phyloP scores from a whole-genome alignment of 2,888 invertebrate genomes.

The Catocala nupta region DNA sequence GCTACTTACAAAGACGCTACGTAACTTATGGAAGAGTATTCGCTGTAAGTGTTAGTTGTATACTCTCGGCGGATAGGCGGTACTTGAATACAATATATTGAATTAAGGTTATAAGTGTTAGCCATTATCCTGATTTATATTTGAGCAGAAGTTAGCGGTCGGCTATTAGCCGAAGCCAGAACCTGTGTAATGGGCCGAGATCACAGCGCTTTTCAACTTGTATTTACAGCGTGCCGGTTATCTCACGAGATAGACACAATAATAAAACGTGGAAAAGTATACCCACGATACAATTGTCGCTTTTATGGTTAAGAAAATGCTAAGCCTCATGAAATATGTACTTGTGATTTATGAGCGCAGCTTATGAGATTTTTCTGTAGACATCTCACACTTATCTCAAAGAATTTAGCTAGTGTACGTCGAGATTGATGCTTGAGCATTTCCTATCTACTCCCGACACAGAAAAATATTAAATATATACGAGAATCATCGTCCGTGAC shows the following conservation, averaged over 20 bases:
- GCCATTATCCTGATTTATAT: slow-evolving; percentile 60
- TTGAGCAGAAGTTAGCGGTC: slow-evolving; percentile 57
- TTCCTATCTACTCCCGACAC: slow-evolving; percentile 31
- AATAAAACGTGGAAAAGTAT: slow-evolving; percentile 30
- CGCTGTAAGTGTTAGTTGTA: not conserved
- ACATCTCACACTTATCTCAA: slow-evolving; percentile 45
- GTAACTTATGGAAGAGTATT: not conserved
- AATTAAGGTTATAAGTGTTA: slow-evolving; percentile 52
- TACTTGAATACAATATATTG: slow-evolving; percentile 42
- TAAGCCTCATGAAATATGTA: slow-evolving; percentile 41
- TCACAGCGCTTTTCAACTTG: slow-evolving; percentile 57
- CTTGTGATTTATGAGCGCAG: slow-evolving; percentile 45
- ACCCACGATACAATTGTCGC: slow-evolving; percentile 26
- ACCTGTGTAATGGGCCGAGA: slow-evolving; percentile 62
- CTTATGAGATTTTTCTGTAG: slow-evolving; percentile 50
- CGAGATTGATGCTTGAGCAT: slow-evolving; percentile 42
- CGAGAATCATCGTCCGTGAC: not conserved
- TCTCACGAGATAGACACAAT: slow-evolving; percentile 36
- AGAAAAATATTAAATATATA: slow-evolving; percentile 22
- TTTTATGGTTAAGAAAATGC: slow-evolving; percentile 34
- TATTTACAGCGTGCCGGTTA: slow-evolving; percentile 41
- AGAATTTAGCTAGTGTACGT: slow-evolving; percentile 33
- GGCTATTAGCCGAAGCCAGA: slow-evolving; percentile 60
- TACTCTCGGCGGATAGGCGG: not conserved
- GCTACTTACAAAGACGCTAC: not conserved